Base-by-base conservation (phyloP, 2,113 vertebrate genomes). In the Carassius gibelio region DNA sequence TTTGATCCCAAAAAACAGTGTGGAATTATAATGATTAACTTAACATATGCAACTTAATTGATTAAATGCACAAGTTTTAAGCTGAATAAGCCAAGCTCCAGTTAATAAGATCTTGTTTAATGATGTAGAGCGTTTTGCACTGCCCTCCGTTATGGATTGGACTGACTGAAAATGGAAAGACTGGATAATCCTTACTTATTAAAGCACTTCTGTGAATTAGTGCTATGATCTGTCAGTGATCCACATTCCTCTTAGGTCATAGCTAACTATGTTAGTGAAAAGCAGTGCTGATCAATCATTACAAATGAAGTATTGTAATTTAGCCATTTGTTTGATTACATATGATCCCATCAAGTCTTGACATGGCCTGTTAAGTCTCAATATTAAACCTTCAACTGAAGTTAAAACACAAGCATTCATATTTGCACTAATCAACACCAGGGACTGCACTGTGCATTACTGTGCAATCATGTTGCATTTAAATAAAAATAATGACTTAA, bases 141-240 rank as follows among this genome's bases (percentile, higher is more conserved):
- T 61, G 84, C n/a, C 82, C 71, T 10, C 13, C 36, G 23, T 71
- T 68, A 87, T 84, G 81, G 84, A 83, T 88, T 75, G 75, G 64
- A 69, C 81, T 38, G 26, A 15, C 57, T 57, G 75, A 79, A 86
- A 86, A 83, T 64, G 66, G 80, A 86, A 75, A 79, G 81, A 30
- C 69, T 75, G 76, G 61, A 45, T 71, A 82, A 88, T 82, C 82
- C 71, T 61, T 81, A 52, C 69, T 84, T 86, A 86, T 88, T 86
- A 86, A 81, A 79, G 68, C 81, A 87, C 86, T 85, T 50, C 52
- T 74, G 64, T 85, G 83, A 93, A 90, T 93, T 92, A 91, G 90
- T 87, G 88, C 86, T 89, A 84, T 93, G 92, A 91, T 94, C 91
- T 86, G 42, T 69, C 75, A 68, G 21, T 50, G 26, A 66, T 80